Evolutionary conservation across 2,113 vertebrate species (phyloP).

Genomic region (Semnopithecus entellus): DNA sequence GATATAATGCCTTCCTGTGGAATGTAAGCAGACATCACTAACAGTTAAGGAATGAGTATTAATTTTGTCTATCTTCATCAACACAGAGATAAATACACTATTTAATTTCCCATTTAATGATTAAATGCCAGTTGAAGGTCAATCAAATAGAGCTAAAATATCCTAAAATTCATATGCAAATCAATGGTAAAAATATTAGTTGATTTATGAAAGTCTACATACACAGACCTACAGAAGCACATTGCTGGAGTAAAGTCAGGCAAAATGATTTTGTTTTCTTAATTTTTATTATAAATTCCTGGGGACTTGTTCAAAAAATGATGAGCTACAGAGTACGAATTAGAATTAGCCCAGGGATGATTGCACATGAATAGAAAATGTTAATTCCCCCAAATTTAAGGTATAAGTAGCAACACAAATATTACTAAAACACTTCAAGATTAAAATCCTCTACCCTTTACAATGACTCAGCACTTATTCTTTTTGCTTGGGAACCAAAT

Average conservation of each 20-base stretch:
- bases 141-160: not conserved
- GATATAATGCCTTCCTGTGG: not conserved
- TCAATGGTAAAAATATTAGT: not conserved
- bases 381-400: not conserved
- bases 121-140: not conserved
- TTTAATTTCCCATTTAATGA: not conserved
- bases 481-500: slow-evolving; percentile 6
- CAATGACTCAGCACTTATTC: not conserved
- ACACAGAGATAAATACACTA: not conserved
- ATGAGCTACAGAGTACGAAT: not conserved
- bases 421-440: not conserved
- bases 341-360: not conserved
- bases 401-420: not conserved
- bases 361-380: slow-evolving; percentile 10
- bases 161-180: not conserved
- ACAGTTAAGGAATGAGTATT: not conserved
- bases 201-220: not conserved
- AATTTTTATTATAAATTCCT: not conserved
- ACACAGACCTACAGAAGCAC: not conserved
- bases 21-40: not conserved
- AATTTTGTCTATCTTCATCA: not conserved
- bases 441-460: not conserved
- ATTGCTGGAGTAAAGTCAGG: not conserved
- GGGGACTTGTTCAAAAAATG: not conserved
- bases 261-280: not conserved